These are phyloP conservation scores for Henicopernis longicauda DNA, from an alignment of 2,113 vertebrate genomes.

Conservation along the genomic window DNA sequence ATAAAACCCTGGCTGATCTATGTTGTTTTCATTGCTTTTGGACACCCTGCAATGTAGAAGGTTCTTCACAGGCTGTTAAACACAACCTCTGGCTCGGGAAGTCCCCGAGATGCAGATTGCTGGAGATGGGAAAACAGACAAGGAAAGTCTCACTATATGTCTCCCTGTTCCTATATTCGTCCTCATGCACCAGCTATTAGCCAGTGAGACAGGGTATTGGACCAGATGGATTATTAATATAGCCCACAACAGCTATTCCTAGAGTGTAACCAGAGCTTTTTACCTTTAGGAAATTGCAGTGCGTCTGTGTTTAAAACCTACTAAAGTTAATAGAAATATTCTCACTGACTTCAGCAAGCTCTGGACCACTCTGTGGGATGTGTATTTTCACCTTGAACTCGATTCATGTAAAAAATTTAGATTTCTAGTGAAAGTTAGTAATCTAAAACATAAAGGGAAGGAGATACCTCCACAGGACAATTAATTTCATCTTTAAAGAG, in stretches of 20 bases:
- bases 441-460: neutral
- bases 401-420: neutral
- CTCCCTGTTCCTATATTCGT: accelerated
- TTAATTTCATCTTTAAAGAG: neutral
- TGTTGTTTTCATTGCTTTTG: neutral
- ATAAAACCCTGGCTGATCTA: neutral
- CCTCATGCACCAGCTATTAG: neutral
- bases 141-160: neutral
- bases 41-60: neutral
- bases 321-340: slow-evolving; percentile 19
- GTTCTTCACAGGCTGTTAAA: slow-evolving; percentile 18
- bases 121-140: neutral
- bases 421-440: neutral
- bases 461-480: neutral
- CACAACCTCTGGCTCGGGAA: neutral
- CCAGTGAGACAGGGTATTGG: neutral
- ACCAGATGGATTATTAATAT: neutral
- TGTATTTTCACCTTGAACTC: slow-evolving; percentile 30
- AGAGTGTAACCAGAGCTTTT: neutral
- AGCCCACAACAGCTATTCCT: neutral
- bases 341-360: neutral
- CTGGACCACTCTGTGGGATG: neutral
- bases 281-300: slow-evolving; percentile 1
- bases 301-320: neutral
- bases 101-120: neutral